These are phyloP conservation scores for Anastatus disparis DNA, from an alignment of 1,140 invertebrate genomes.

Conservation along the genomic window DNA sequence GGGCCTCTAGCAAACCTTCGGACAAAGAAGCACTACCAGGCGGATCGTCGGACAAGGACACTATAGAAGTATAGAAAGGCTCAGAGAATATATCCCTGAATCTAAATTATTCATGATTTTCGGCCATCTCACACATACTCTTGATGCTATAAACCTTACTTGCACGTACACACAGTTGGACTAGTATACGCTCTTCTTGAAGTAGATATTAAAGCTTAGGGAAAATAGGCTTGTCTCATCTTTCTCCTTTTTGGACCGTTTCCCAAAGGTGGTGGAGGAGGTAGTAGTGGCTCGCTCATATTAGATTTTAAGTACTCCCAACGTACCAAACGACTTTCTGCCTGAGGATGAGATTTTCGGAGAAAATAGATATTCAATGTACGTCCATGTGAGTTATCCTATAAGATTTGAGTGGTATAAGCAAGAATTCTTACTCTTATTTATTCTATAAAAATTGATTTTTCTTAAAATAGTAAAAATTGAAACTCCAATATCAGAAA, in stretches of 20 bases:
- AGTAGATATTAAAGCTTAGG: slow-evolving; percentile 55
- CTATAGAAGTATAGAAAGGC: neutral
- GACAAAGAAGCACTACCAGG: slow-evolving; percentile 44
- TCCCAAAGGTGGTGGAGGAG: too few relatives aligned
- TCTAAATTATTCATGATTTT: slow-evolving; percentile 57
- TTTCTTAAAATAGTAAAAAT: too few relatives aligned
- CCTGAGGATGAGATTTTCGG: neutral
- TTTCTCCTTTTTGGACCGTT: slow-evolving; percentile 42
- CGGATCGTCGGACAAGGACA: slow-evolving; percentile 8
- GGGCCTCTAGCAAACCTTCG: slow-evolving; percentile 43
- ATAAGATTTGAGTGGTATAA: too few relatives aligned
- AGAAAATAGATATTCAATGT: slow-evolving; percentile 32
- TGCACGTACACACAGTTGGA: neutral
- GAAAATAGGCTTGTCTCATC: slow-evolving; percentile 51
- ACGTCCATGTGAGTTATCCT: too few relatives aligned
- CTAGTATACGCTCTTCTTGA: slow-evolving; percentile 39
- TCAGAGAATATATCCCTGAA: slow-evolving; percentile 12
- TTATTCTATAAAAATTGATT: too few relatives aligned
- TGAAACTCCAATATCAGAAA: too few relatives aligned
- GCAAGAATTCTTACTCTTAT: too few relatives aligned
- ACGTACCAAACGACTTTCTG: neutral
- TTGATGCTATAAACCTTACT: neutral
- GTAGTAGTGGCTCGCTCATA: slow-evolving; percentile 12
- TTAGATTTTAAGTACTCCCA: slow-evolving; percentile 49
- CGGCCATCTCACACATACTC: slow-evolving; percentile 22